Evolutionary conservation across 2,113 vertebrate species (phyloP).

Genomic region (Apteryx owenii): DNA sequence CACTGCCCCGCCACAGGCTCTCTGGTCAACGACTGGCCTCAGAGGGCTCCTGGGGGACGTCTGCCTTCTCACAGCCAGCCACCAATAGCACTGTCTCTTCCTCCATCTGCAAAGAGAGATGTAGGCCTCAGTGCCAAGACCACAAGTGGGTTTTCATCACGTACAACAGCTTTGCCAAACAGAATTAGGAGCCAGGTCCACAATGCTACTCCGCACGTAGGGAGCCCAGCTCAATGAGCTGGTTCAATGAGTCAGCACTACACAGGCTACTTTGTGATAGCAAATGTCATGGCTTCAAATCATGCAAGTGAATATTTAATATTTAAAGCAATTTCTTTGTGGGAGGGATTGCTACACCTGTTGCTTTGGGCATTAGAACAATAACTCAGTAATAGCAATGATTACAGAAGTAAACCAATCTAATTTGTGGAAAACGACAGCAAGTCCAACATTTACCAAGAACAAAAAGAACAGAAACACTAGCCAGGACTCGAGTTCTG

Average conservation of each 20-base stretch:
- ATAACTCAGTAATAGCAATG: neutral
- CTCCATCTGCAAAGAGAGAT: neutral
- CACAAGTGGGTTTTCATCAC: neutral
- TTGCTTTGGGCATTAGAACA: neutral
- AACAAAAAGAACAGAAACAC: neutral
- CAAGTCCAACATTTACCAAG: neutral
- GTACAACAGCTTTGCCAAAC: neutral
- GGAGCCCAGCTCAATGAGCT: neutral
- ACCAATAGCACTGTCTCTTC: neutral
- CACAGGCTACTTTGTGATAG: neutral
- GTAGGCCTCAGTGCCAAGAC: neutral
- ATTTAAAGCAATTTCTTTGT: neutral
- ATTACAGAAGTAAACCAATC: neutral
- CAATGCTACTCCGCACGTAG: neutral
- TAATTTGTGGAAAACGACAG: neutral
- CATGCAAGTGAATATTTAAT: neutral
- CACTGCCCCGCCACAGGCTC: neutral
- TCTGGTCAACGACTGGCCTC: neutral
- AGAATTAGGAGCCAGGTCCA: neutral
- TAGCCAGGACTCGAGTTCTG: neutral
- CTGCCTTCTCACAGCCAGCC: fast-evolving
- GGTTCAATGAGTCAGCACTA: neutral
- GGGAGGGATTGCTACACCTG: neutral
- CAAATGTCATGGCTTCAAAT: neutral
- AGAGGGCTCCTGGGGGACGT: fast-evolving